phyloP scores from a whole-genome alignment of 2,888 invertebrate genomes.

The Belgica antarctica region DNA sequence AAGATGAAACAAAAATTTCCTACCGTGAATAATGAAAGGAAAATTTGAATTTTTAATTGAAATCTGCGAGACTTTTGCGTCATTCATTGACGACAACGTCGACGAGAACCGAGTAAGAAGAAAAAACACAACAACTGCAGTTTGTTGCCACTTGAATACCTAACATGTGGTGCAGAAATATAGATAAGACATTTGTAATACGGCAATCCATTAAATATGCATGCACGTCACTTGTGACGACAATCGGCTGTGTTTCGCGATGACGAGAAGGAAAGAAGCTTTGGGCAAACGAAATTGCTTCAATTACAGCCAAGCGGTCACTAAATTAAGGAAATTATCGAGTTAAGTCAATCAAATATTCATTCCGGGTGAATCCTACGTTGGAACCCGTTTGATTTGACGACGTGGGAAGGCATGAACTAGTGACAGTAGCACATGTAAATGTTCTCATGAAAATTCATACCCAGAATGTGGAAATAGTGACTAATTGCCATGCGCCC shows the following conservation, averaged over 20 bases:
- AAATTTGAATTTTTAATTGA: conserved; percentile 31
- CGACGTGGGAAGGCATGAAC: conserved; percentile 1
- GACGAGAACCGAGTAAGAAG: background rate
- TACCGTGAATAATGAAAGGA: background rate
- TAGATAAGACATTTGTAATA: conserved; percentile 20
- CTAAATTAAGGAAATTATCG: conserved; percentile 16
- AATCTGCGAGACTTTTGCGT: conserved; percentile 1
- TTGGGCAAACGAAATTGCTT: background rate
- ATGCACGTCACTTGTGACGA: conserved; percentile 31
- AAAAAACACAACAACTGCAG: background rate
- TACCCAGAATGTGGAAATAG: background rate
- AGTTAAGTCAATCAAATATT: background rate
- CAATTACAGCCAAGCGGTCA: background rate
- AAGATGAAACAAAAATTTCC: background rate
- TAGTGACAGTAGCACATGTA: conserved; percentile 35
- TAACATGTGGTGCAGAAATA: background rate
- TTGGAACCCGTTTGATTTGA: background rate
- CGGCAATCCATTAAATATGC: conserved; percentile 25
- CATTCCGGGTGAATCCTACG: background rate
- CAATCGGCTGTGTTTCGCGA: background rate
- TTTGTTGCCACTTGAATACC: conserved; percentile 2
- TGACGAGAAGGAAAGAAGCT: background rate
- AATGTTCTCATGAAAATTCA: conserved; percentile 41
- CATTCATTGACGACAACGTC: background rate
- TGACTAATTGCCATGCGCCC: conserved; percentile 31